Evolutionary conservation across 2,888 invertebrate species (phyloP), one percentile per base, ranked within the genome.

Genomic region (Sycophila texana): DNA sequence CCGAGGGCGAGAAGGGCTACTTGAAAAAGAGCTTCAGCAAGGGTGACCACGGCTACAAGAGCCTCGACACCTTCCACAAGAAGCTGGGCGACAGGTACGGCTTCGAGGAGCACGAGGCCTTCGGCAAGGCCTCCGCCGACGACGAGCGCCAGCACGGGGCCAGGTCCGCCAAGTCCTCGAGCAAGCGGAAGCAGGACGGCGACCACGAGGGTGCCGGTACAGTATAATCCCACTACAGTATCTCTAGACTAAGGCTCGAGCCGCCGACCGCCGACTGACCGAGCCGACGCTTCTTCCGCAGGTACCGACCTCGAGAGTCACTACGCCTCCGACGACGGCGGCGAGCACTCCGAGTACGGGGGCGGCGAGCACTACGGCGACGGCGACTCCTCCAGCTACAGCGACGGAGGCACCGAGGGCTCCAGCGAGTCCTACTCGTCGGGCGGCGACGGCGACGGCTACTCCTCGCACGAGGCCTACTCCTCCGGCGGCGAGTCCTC

Each of bases 71-170:
- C 71, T 95, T 91, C 90, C 94, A 95, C 90, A 95, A 95, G 89
- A 94, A 94, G 87, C 94, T 93, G 55, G 94, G 94, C 0, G 95
- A 95, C 89, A 92, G 94, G 86, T 95, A 94, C 88, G 95, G 94
- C 83, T 94, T 94, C 84, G 94, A 95, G 87, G 93, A 93, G 86
- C 93, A 94, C 86, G 93, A 93, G 63, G 93, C 94, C 70, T 95
- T 91, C 86, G 95, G 95, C 1, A 91, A 92, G 63, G 92, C 83
- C 18, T 85, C 85, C 22, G 88, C 84, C 74, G 87, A 85, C 61
- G 85, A 87, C 72, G 84, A 88, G 71, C 85, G 84, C 55, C 68
- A 75, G 5, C 70, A 79, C 3, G 22, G 76, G 14, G 58, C 58
- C 20, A 47, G 39, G 13, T 26, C 49, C 1, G 47, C 81, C 49